Conservation (phyloP, 2,797 vertebrate genomes). For the Acestrorhynchus altus region DNA sequence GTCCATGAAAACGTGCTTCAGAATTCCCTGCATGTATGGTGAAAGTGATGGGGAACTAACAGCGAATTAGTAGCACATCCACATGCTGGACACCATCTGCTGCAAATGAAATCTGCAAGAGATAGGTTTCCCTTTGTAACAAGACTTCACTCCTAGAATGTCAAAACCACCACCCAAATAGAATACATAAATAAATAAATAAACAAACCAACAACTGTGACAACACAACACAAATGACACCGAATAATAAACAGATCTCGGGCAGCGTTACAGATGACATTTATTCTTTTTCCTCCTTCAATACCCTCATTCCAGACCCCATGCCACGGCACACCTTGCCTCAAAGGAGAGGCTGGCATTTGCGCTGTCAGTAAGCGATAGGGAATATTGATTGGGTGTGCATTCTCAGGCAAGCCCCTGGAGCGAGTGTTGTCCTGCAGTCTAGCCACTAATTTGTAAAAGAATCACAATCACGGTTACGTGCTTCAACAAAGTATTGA, state of each 20-base stretch:
- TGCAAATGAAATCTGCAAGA: background rate
- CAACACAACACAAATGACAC: slow-evolving; percentile 38
- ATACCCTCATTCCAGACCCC: slow-evolving; percentile 18
- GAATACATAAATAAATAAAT: background rate
- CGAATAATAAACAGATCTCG: slow-evolving; percentile 49
- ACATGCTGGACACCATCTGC: background rate
- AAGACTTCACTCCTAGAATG: slow-evolving; percentile 5
- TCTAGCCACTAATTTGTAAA: slow-evolving; percentile 53
- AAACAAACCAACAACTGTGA: background rate
- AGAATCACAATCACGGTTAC: too few species aligned
- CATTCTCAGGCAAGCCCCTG: slow-evolving; percentile 41
- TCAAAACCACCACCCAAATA: slow-evolving; percentile 11
- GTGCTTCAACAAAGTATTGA: too few species aligned
- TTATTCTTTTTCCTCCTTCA: slow-evolving; percentile 42
- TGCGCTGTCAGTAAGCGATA: slow-evolving; percentile 46
- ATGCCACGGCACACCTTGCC: slow-evolving; percentile 31
- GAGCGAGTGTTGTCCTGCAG: slow-evolving; percentile 38
- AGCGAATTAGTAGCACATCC: too few species aligned
- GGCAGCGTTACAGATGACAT: slow-evolving; percentile 29
- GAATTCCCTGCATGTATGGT: too few species aligned
- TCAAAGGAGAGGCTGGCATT: slow-evolving; percentile 51
- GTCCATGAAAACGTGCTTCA: background rate
- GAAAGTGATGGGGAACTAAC: background rate
- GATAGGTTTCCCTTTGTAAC: slow-evolving; percentile 1
- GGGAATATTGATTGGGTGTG: slow-evolving; percentile 50